Conservation (phyloP, 2,888 invertebrate genomes). For the Melanostoma scalare region DNA sequence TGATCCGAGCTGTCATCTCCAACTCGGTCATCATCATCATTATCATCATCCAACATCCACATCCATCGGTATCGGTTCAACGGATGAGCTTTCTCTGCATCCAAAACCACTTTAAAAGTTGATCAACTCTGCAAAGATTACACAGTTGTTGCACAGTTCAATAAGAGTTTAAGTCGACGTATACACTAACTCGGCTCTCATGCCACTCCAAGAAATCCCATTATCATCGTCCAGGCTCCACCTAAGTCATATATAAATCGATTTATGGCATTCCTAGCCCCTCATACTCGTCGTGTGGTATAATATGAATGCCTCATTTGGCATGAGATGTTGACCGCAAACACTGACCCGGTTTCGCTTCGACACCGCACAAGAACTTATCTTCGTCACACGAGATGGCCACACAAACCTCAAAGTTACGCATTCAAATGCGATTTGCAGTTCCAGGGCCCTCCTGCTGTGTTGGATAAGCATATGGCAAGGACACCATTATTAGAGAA, state of each 20-base stretch:
- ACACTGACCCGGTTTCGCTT: slow-evolving; percentile 70
- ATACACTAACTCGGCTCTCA: slow-evolving; percentile 1
- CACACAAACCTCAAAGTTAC: slow-evolving; percentile 66
- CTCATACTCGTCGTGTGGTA: slow-evolving; percentile 20
- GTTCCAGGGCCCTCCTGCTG: background rate
- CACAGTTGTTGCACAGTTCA: slow-evolving; percentile 64
- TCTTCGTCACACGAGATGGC: slow-evolving; percentile 68
- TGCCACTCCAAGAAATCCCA: slow-evolving; percentile 53
- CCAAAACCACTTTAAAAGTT: slow-evolving; percentile 65
- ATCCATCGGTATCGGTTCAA: slow-evolving; percentile 13
- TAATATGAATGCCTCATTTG: slow-evolving; percentile 57
- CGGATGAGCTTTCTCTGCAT: slow-evolving; percentile 26
- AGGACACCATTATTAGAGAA: slow-evolving; percentile 64
- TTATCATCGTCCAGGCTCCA: slow-evolving; percentile 31
- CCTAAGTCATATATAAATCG: slow-evolving; percentile 50
- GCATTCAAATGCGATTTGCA: slow-evolving; percentile 69
- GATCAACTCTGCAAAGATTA: slow-evolving; percentile 67
- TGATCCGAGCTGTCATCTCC: slow-evolving; percentile 55
- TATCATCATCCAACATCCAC: no score
- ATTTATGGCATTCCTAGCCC: slow-evolving; percentile 39
- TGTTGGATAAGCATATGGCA: slow-evolving; percentile 61
- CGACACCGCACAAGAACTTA: slow-evolving; percentile 61
- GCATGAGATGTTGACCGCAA: slow-evolving; percentile 64
- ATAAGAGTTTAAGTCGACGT: slow-evolving; percentile 11
- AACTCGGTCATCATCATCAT: slow-evolving; percentile 55